Base-by-base conservation (phyloP, 2,797 vertebrate species). In the Amblyraja radiata region DNA sequence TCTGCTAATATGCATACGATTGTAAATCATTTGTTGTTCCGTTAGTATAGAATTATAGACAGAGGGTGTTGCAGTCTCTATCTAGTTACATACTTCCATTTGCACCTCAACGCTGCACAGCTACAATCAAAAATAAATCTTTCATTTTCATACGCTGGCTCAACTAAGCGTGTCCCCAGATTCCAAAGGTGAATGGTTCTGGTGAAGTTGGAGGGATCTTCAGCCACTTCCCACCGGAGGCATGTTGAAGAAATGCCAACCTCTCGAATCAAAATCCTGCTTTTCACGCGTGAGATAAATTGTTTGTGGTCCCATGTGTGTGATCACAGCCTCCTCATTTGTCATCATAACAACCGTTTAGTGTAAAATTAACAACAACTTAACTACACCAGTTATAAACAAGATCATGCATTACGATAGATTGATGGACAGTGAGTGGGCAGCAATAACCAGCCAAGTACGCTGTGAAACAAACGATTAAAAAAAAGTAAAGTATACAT, bases 331-430 rank as follows among this genome's bases (percentile, higher is more conserved):
- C 94, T 95, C 93, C 95, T 94, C 95, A 96, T 96, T 96, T 95
- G 96, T 96, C 96, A 96, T 96, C 94, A 95, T 96, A 97, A 96
- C 96, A 96, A 95, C 95, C 94, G 94, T 96, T 97, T 96, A 96
- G 95, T 96, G 95, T 96, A 96, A 96, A 97, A 97, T 96, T 97
- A 97, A 97, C 96, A 97, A 95, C 96, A 96, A 96, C 94, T 96
- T 96, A 96, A 96, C 95, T 96, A 96, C 95, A 94, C 94, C 95
- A 95, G 93, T 95, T 95, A 95, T 96, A 96, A 96, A 96, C 95
- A 96, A 93, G 95, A 94, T 93, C 94, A 95, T 96, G 95, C 95
- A 94, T 96, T 96, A 96, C 95, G 83, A 95, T 94, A 95, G 96
- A 96, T 94, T 95, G 96, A 96, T 95, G 95, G 95, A 94, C 94